Percentiles rank a stretch among this genome's conserved stretches.
phyloP scores from a whole-genome alignment of 2,888 invertebrate genomes.

The Oegoconia quadripuncta region DNA sequence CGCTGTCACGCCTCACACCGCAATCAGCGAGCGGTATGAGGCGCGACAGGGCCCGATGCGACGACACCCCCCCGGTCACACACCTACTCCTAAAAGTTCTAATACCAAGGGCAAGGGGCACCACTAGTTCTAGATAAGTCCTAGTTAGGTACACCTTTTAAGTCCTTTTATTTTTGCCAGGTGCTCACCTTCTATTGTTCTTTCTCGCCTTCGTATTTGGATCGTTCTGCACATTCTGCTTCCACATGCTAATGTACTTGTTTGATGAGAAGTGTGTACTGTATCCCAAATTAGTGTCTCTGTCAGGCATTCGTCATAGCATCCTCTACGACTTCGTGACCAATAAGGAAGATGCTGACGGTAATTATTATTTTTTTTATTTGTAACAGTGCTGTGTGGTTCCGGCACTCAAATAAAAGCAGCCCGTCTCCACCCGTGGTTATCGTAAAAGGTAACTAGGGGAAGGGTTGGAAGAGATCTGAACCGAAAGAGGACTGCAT shows the following conservation, averaged over 20 bases:
- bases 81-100: too few species aligned
- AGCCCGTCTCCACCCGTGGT: too few species aligned
- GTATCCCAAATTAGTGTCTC: conserved; percentile 57
- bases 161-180: conserved; percentile 30
- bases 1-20: too few species aligned
- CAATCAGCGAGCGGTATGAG: too few species aligned
- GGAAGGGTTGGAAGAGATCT: too few species aligned
- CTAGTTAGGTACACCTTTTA: too few species aligned
- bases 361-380: conserved; percentile 29
- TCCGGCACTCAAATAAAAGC: too few species aligned
- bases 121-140: too few species aligned
- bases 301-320: conserved; percentile 33
- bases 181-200: conserved; percentile 61
- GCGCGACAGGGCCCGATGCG: too few species aligned
- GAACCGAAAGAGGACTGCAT: conserved; percentile 97
- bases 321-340: conserved; percentile 56
- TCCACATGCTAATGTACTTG: conserved; percentile 68
- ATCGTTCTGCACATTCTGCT: conserved; percentile 69
- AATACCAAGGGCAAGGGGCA: too few species aligned
- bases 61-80: too few species aligned
- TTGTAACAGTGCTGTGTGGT: not conserved
- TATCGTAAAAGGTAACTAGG: too few species aligned
- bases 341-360: conserved; percentile 33
- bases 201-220: conserved; percentile 68
- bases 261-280: conserved; percentile 70